Conservation (phyloP, 1,140 invertebrate species). For the Ooceraea biroi region DNA sequence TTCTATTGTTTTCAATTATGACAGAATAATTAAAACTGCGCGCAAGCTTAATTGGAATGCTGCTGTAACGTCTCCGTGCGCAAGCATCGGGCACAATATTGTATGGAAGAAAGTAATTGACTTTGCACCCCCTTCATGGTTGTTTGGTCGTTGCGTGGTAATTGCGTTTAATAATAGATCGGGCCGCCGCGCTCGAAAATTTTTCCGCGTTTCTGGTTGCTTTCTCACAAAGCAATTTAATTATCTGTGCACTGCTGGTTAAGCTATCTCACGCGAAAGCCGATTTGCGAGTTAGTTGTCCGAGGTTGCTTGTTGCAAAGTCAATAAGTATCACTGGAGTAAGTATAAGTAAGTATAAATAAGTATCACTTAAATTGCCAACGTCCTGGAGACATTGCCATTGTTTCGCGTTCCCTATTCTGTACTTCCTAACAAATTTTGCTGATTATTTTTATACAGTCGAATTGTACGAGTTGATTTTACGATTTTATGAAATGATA, state of each 20-base stretch:
- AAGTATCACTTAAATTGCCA: background rate
- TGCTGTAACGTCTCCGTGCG: background rate
- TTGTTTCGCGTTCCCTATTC: background rate
- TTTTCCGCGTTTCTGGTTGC: slow-evolving; percentile 43
- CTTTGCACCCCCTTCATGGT: slow-evolving; percentile 9
- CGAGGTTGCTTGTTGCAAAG: slow-evolving; percentile 37
- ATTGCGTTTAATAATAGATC: slow-evolving; percentile 49
- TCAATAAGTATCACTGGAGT: slow-evolving; percentile 28
- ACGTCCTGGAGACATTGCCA: background rate
- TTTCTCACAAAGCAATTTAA: slow-evolving; percentile 62
- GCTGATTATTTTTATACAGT: background rate
- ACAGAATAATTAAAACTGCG: slow-evolving; percentile 24
- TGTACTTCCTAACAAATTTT: background rate
- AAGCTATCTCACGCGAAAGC: slow-evolving; percentile 45
- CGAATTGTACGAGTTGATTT: background rate
- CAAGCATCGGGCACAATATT: slow-evolving; percentile 7
- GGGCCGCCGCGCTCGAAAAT: slow-evolving; percentile 29
- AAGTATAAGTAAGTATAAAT: slow-evolving; percentile 19
- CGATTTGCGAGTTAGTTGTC: slow-evolving; percentile 50
- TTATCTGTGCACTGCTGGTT: slow-evolving; percentile 47
- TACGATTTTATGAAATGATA: too few species aligned
- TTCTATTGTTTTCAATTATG: background rate
- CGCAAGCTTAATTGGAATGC: slow-evolving; percentile 19
- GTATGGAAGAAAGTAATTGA: slow-evolving; percentile 22
- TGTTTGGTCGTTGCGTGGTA: slow-evolving; percentile 41